Conservation (phyloP, 2,113 vertebrate species). For the Deroptyus accipitrinus region DNA sequence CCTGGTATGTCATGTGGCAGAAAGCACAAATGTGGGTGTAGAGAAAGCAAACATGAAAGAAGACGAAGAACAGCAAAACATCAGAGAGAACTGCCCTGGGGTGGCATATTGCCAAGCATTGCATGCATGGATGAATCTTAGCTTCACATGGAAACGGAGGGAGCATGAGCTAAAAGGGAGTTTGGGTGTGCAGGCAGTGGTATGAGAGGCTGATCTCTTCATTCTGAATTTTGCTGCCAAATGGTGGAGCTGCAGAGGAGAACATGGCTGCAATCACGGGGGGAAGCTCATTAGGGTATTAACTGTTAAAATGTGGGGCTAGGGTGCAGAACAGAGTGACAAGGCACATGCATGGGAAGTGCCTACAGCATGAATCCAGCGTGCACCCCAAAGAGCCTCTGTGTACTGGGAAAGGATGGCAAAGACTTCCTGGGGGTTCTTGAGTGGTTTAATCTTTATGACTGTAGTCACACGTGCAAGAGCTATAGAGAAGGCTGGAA, state of each 20-base stretch:
- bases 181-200: neutral
- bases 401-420: neutral
- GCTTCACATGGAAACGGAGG: neutral
- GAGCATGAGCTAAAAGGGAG: neutral
- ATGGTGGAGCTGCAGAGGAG: neutral
- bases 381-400: neutral
- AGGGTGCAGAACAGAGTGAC: neutral
- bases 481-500: neutral
- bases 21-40: neutral
- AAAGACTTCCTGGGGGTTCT: neutral
- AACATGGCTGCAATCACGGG: neutral
- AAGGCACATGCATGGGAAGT: neutral
- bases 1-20: neutral
- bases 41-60: neutral
- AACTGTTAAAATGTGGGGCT: neutral
- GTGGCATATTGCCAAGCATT: neutral
- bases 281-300: neutral
- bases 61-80: neutral
- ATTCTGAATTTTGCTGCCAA: neutral
- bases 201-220: neutral
- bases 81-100: neutral
- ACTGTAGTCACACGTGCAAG: neutral
- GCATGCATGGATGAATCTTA: neutral
- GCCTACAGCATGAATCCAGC: neutral
- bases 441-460: neutral